phyloP scores from a whole-genome alignment of 2,113 vertebrate species.

The Ochotona princeps region DNA sequence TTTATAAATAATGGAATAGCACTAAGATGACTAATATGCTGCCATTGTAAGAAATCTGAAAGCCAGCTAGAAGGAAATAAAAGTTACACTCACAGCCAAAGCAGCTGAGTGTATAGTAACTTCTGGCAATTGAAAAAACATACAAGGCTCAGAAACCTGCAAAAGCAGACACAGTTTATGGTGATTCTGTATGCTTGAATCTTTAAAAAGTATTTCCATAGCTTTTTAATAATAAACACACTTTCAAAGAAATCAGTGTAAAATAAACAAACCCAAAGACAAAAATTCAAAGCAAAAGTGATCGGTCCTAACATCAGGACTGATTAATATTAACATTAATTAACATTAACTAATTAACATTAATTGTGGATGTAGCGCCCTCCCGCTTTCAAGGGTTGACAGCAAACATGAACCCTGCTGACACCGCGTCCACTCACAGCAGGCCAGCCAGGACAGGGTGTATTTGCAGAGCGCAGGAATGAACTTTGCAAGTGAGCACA shows the following conservation, averaged over 20 bases:
- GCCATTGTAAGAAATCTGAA: not conserved
- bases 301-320: not conserved
- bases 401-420: constrained; percentile 44
- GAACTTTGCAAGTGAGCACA: constrained; percentile 80
- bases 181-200: not conserved
- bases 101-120: not conserved
- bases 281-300: constrained; percentile 10
- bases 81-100: not conserved
- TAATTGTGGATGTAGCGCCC: not conserved
- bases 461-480: constrained; percentile 85
- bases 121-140: not conserved
- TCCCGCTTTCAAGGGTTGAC: constrained; percentile 30
- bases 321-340: too few species aligned
- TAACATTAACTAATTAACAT: too few species aligned
- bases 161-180: not conserved
- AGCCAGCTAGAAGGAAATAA: not conserved
- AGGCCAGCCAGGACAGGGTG: constrained; percentile 56
- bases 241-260: constrained; percentile 1
- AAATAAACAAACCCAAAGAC: constrained; percentile 19
- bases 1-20: not conserved
- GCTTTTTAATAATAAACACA: constrained; percentile 25
- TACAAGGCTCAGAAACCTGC: not conserved
- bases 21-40: not conserved
- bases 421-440: constrained; percentile 52
- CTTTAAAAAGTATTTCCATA: constrained; percentile 17